phyloP scores from a whole-genome alignment of 2,113 vertebrate species.

The Scolopax mira region DNA sequence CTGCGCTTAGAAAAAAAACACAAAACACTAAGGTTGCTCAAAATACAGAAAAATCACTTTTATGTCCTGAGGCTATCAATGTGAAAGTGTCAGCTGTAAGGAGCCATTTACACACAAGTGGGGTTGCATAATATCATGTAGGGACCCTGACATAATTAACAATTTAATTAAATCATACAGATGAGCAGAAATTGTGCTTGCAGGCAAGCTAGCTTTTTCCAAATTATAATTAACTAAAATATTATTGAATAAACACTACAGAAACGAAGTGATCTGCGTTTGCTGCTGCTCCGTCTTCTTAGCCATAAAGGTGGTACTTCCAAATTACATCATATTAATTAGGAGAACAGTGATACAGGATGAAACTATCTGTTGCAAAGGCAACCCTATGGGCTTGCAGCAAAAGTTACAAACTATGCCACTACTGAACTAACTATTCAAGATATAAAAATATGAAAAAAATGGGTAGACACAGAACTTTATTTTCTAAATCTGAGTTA shows the following conservation, averaged over 20 bases:
- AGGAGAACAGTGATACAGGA: background rate
- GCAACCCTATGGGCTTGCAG: background rate
- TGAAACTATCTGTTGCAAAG: background rate
- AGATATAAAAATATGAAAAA: background rate
- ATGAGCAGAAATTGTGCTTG: background rate
- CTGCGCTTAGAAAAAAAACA: background rate
- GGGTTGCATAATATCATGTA: background rate
- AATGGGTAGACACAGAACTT: background rate
- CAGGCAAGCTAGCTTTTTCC: background rate
- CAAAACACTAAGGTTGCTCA: background rate
- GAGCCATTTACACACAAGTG: background rate
- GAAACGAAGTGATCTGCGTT: background rate
- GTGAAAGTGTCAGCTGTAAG: background rate
- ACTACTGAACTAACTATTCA: background rate
- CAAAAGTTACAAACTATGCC: background rate
- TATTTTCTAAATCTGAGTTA: background rate
- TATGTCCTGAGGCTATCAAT: background rate
- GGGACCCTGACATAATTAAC: background rate
- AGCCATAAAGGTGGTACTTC: background rate
- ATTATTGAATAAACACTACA: background rate
- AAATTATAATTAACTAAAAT: background rate
- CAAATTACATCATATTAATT: background rate
- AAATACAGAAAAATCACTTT: background rate
- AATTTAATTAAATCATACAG: conserved; percentile 26
- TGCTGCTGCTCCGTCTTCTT: background rate